Base-by-base conservation (phyloP, 2,888 invertebrate species). In the Liodrosophila aerea region DNA sequence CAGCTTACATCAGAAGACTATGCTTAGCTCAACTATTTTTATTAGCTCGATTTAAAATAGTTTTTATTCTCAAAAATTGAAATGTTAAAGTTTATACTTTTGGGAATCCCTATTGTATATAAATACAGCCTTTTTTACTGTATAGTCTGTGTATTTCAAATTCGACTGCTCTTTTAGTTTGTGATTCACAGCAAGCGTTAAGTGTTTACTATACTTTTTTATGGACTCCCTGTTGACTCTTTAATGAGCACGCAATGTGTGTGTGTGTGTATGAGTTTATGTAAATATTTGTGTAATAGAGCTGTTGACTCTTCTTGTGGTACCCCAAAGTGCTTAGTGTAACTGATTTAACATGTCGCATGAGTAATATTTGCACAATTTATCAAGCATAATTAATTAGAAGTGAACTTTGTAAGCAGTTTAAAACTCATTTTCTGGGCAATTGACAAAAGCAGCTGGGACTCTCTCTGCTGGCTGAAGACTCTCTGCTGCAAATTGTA, bases 371-470 rank as follows among this genome's bases (percentile, higher is more conserved):
- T 57, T 53, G 44, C 5, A 30, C 7, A 36, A 58, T 58, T 69
- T 58, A 64, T 61, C 37, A 40, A 34, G 9, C 54, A 56, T 41
- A 64, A 74, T 76, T 75, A 76, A 73, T 76, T 74, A 76, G 53
- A 12, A 29, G 9, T 33, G 13, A 64, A 76, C 39, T 54, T 60
- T 64, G 60, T 47, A 22, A 31, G 46, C 53, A 58, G 39, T 49
- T 70, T 70, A 36, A 22, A 61, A 70, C 45, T 54, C 37, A 66
- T 62, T 70, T 70, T 70, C 66, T 65, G 70, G 45, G 12, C 66
- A 51, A 70, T 66, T 70, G 70, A 62, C 59, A 64, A 73, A 34
- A 18, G 39, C 78, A 78, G 69, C 73, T 75, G 80, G 43, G 57
- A 33, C 70, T 12, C 43, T 54, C 37, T 39, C 15, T 15, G 12